phyloP scores from a whole-genome alignment of 2,113 vertebrate genomes.

The Caretta caretta region DNA sequence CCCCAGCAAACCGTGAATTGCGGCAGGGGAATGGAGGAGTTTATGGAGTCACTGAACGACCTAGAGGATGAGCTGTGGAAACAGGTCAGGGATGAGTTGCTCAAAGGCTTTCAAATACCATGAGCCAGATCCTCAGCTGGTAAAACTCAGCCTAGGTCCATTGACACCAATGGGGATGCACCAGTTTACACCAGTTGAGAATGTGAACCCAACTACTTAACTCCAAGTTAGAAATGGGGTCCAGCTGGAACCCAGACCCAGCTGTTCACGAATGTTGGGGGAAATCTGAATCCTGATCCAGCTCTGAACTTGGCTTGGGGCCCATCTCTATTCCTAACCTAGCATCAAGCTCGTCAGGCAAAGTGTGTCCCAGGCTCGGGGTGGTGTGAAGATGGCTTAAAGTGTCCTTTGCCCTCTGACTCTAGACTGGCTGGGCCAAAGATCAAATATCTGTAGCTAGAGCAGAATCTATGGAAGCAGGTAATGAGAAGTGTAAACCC shows the following conservation, averaged over 20 bases:
- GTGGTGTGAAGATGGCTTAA: neutral
- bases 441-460: neutral
- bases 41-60: neutral
- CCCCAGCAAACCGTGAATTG: neutral
- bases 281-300: neutral
- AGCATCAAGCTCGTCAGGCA: neutral
- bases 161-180: neutral
- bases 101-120: neutral
- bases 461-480: neutral
- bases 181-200: neutral
- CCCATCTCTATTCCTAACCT: neutral
- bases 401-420: neutral
- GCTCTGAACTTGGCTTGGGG: neutral
- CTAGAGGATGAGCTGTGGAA: neutral
- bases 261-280: neutral
- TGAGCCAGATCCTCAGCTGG: neutral
- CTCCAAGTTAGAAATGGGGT: neutral
- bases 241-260: neutral
- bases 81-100: fast-evolving
- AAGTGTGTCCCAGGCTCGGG: neutral
- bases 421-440: neutral
- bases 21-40: neutral
- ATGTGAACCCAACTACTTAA: neutral
- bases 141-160: neutral
- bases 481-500: neutral